These are phyloP conservation scores for Patagioenas fasciata DNA, from an alignment of 2,113 vertebrate genomes.

Conservation along the genomic window DNA sequence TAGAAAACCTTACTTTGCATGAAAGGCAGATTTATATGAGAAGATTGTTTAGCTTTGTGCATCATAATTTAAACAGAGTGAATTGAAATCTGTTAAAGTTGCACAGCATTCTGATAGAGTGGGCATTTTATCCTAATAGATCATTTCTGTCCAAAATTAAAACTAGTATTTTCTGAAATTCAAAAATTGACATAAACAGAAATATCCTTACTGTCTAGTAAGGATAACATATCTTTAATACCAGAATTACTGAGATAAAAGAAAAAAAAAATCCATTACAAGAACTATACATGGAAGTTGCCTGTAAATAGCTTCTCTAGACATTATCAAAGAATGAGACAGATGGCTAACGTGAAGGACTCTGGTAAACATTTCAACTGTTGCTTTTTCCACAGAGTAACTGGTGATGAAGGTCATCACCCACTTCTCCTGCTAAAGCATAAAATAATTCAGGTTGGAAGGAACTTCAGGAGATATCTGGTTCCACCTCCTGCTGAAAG, in stretches of 20 bases:
- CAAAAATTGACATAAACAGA: neutral
- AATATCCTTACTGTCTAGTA: neutral
- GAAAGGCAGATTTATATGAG: constrained; percentile 54
- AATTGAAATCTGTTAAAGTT: constrained; percentile 32
- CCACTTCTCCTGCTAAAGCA: neutral
- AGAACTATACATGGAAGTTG: neutral
- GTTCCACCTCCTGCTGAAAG: neutral
- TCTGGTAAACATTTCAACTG: neutral
- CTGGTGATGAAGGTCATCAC: neutral
- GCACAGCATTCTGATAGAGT: neutral
- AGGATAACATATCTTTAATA: neutral
- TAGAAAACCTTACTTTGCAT: constrained; percentile 58
- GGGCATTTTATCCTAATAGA: constrained; percentile 5
- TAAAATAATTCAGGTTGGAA: neutral
- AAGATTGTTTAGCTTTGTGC: constrained; percentile 47
- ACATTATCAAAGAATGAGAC: neutral
- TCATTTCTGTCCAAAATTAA: neutral
- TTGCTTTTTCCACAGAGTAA: neutral
- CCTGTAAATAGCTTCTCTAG: neutral
- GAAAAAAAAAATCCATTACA: neutral
- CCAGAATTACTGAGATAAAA: neutral
- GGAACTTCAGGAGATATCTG: neutral
- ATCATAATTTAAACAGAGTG: constrained; percentile 36
- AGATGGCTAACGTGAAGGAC: neutral
- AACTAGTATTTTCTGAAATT: neutral